phyloP scores from a whole-genome alignment of 2,113 vertebrate species.

The Zosterops pallidus region DNA sequence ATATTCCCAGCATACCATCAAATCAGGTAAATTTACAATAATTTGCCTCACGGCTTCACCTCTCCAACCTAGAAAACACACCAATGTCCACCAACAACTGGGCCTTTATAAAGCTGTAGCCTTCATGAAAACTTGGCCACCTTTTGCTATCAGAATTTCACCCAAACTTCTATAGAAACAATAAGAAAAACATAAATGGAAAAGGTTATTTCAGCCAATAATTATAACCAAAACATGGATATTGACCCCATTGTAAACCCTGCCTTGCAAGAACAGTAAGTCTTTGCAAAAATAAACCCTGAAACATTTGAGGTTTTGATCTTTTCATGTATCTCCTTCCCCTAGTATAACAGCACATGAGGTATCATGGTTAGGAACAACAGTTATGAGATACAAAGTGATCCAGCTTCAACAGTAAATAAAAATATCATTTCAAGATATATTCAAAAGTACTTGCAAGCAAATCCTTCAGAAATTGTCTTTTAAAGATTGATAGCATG shows the following conservation, averaged over 20 bases:
- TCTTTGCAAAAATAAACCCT: not conserved
- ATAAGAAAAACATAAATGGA: not conserved
- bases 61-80: not conserved
- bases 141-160: not conserved
- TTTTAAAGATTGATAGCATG: not conserved
- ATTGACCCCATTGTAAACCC: not conserved
- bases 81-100: not conserved
- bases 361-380: not conserved
- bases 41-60: not conserved
- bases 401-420: not conserved
- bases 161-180: not conserved
- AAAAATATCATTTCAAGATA: not conserved
- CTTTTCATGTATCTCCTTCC: not conserved
- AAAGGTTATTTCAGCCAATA: not conserved
- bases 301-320: not conserved
- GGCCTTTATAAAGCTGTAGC: not conserved
- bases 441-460: not conserved
- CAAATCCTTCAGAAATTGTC: not conserved
- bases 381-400: not conserved
- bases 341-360: not conserved
- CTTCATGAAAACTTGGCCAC: not conserved
- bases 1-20: not conserved
- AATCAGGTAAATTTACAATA: not conserved
- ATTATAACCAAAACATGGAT: not conserved
- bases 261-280: not conserved